Conservation (phyloP, 2,113 vertebrate species). For the Cyanocitta stelleri region DNA sequence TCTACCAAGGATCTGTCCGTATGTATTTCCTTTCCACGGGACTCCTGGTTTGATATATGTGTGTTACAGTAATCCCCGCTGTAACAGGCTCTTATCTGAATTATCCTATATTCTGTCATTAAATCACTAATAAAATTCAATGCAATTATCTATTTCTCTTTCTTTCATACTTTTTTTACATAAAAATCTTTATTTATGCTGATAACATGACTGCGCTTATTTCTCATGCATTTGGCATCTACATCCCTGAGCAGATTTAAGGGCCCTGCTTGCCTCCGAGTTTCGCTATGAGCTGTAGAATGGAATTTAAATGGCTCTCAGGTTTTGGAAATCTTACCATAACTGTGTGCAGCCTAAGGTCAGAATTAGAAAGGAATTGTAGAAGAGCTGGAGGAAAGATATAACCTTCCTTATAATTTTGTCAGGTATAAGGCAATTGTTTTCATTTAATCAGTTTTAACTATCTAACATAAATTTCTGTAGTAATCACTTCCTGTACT, state of each 20-base stretch:
- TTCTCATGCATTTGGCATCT: neutral
- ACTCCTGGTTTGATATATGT: too few species aligned
- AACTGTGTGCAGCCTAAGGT: neutral
- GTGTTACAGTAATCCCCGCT: too few species aligned
- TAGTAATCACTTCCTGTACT: neutral
- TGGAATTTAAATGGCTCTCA: neutral
- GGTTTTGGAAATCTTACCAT: neutral
- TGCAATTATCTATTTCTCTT: neutral
- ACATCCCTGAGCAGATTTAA: neutral
- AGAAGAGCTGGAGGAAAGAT: neutral
- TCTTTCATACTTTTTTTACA: neutral
- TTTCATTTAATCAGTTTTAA: neutral
- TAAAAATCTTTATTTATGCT: neutral
- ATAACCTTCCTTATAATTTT: neutral
- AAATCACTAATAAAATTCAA: neutral
- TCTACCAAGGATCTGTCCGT: too few species aligned
- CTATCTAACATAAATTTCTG: neutral
- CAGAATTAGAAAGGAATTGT: neutral
- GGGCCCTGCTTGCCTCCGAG: neutral
- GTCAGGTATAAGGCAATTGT: neutral
- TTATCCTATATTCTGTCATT: neutral
- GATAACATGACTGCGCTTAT: neutral
- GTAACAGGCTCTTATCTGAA: neutral
- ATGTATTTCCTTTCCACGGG: too few species aligned
- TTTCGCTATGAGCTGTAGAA: neutral